Conservation (phyloP, 2,113 vertebrate genomes). For the Solea senegalensis region DNA sequence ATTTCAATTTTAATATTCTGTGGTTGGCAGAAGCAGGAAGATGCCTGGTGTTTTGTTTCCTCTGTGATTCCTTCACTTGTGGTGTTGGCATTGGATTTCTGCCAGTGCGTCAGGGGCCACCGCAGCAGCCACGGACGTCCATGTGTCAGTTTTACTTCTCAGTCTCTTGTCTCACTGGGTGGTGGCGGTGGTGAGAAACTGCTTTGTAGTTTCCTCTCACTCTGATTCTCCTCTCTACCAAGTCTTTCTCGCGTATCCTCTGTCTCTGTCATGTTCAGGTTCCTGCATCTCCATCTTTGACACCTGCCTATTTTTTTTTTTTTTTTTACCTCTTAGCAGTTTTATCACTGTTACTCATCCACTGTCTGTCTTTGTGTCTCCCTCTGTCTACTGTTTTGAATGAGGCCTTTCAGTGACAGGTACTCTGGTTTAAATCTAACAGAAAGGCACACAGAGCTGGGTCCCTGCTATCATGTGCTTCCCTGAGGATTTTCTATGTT, state of each 20-base stretch:
- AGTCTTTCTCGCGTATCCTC: slow-evolving; percentile 6
- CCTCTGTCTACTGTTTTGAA: slow-evolving; percentile 19
- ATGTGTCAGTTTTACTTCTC: slow-evolving; percentile 37
- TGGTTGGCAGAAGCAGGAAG: slow-evolving; percentile 15
- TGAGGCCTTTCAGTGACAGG: slow-evolving; percentile 35
- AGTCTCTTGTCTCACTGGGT: background rate
- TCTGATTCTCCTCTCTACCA: slow-evolving; percentile 15
- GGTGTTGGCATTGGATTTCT: slow-evolving; percentile 17
- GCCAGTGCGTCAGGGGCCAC: slow-evolving; percentile 12
- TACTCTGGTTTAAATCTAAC: slow-evolving; percentile 15
- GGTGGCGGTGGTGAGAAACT: background rate
- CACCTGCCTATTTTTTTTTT: slow-evolving; percentile 7
- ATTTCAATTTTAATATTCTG: slow-evolving; percentile 25
- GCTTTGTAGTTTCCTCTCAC: slow-evolving; percentile 12
- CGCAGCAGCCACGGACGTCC: slow-evolving; percentile 5
- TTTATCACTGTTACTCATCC: slow-evolving; percentile 14
- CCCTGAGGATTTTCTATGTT: slow-evolving; percentile 38
- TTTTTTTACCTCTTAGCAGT: background rate
- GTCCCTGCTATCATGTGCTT: slow-evolving; percentile 1
- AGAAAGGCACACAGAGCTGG: background rate
- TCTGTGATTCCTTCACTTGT: background rate
- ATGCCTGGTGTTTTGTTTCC: slow-evolving; percentile 20
- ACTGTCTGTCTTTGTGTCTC: slow-evolving; percentile 12
- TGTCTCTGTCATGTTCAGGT: background rate
- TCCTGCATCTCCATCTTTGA: slow-evolving; percentile 8